These are phyloP conservation scores for Dromius quadrimaculatus DNA, from an alignment of 2,888 invertebrate genomes.

Conservation along the genomic window DNA sequence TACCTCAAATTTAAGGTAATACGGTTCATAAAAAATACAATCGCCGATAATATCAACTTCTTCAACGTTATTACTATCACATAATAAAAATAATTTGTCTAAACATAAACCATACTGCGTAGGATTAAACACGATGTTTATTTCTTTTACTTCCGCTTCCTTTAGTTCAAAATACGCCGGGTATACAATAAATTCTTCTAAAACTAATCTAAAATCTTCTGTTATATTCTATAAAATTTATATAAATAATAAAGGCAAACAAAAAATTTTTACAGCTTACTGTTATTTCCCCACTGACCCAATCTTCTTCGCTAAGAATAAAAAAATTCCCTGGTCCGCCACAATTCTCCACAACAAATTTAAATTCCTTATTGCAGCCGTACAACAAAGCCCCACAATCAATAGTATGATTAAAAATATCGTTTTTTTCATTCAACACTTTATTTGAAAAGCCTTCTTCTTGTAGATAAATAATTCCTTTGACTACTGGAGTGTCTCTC, in stretches of 20 bases:
- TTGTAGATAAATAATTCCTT: slow-evolving; percentile 3
- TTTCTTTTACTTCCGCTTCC: slow-evolving; percentile 13
- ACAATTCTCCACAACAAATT: background rate
- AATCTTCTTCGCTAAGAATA: slow-evolving; percentile 7
- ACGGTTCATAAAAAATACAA: slow-evolving; percentile 12
- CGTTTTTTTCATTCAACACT: background rate
- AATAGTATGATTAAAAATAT: slow-evolving; percentile 18
- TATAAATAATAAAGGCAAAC: too few relatives aligned
- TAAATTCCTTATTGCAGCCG: slow-evolving; percentile 1
- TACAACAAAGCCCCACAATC: slow-evolving; percentile 17
- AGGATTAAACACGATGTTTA: background rate
- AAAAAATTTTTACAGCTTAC: background rate
- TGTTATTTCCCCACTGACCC: slow-evolving; percentile 4
- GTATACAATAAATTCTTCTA: slow-evolving; percentile 4
- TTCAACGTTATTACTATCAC: slow-evolving; percentile 7
- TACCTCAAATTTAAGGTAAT: slow-evolving; percentile 14
- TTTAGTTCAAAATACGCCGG: slow-evolving; percentile 16
- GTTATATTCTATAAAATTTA: slow-evolving; percentile 4
- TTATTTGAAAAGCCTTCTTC: background rate
- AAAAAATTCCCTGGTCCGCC: slow-evolving; percentile 12
- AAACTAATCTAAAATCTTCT: slow-evolving; percentile 1
- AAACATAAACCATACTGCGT: slow-evolving; percentile 5
- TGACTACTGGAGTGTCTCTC: slow-evolving; percentile 3
- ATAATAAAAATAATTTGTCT: slow-evolving; percentile 15
- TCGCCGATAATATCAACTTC: slow-evolving; percentile 27